Base-by-base conservation (phyloP, 2,888 invertebrate species). In the Nowickia ferox region DNA sequence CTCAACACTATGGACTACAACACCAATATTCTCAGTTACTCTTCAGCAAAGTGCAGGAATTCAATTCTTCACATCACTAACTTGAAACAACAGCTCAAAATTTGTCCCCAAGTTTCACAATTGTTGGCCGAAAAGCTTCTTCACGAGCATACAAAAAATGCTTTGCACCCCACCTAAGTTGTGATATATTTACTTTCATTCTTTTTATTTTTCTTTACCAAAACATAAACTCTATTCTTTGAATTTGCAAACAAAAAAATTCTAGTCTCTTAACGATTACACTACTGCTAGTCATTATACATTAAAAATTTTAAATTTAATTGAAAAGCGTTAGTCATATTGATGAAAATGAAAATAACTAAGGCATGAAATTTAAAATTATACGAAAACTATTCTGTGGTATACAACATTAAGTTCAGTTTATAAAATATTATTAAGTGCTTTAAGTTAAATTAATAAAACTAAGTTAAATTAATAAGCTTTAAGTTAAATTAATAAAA, bases 321-420 rank as follows among this genome's bases (percentile, higher is more conserved):
- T 72, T 72, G n/a, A 19, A 57, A 6, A 22, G 65, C 9, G 44
- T n/a, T 15, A 57, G 5, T 30, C 4, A 30, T 55, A 57, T 40
- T 19, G 44, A 48, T 53, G 19, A 30, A 44, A 10, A 30, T 15
- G 8, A 59, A 17, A 13, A 48, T 10, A 69, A 42, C 2, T 17
- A 42, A 42, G 15, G 9, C 42, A 55, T 17, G 8, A 75, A 71
- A 77, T 68, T 78, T 9, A n/a, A 74, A 81, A 74, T 65, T 65
- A 71, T 59, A 82, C 44, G 75, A 75, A 77, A 84, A 83, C 86
- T 83, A 79, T 75, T 86, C 86, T 86, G 85, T 86, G 86, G 82
- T 86, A 86, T 81, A 59, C 71, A 81, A 59, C 71, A 81, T 71
- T 66, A 84, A 79, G 61, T 77, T 84, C 77, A 84, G 72, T 81